These are phyloP conservation scores for Zhuqinia jingwanae DNA, from an alignment of 2,888 invertebrate species.

Conservation along the genomic window DNA sequence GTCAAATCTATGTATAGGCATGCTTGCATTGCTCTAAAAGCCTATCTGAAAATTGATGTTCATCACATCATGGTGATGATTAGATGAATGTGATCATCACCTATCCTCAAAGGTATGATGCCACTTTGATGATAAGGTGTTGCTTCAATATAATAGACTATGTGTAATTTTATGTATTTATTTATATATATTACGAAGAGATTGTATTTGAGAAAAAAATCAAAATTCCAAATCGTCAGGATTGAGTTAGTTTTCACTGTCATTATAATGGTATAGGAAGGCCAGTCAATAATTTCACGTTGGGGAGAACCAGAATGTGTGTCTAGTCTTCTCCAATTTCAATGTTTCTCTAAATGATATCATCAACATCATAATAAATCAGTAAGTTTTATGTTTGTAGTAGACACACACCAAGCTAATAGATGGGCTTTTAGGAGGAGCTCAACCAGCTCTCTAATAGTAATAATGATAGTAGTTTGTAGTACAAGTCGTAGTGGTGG, in stretches of 20 bases:
- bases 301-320: slow-evolving; percentile 17
- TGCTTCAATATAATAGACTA: slow-evolving; percentile 19
- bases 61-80: slow-evolving; percentile 34
- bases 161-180: slow-evolving; percentile 19
- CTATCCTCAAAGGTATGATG: slow-evolving; percentile 39
- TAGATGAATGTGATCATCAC: slow-evolving; percentile 58
- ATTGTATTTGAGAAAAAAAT: background rate
- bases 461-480: no score
- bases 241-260: slow-evolving; percentile 3
- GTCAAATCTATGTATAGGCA: slow-evolving; percentile 60
- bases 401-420: no score
- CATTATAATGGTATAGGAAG: background rate
- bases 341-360: slow-evolving; percentile 67
- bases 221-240: background rate
- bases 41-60: slow-evolving; percentile 57
- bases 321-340: slow-evolving; percentile 46
- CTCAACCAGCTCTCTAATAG: no score
- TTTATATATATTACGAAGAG: background rate
- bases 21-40: slow-evolving; percentile 40
- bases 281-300: background rate
- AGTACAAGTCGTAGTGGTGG: slow-evolving; percentile 21
- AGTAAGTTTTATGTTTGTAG: slow-evolving; percentile 41
- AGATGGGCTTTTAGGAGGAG: background rate
- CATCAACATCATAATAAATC: slow-evolving; percentile 73
- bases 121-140: no score